These are phyloP conservation scores for Noctilio leporinus DNA, from an alignment of 2,113 vertebrate species.

Conservation along the genomic window DNA sequence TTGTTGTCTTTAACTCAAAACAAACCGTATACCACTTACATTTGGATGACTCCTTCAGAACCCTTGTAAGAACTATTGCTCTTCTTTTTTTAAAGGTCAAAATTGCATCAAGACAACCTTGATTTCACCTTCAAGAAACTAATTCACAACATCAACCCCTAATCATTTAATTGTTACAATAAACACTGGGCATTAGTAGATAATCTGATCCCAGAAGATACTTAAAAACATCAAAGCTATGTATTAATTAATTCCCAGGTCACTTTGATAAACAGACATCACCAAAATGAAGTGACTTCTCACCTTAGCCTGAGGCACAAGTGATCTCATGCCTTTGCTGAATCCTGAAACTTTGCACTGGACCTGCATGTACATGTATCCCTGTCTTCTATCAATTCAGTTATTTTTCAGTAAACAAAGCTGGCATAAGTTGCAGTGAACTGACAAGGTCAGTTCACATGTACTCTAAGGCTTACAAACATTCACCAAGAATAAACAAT, in stretches of 20 bases:
- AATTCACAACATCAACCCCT: background rate
- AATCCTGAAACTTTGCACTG: background rate
- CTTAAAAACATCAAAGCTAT: background rate
- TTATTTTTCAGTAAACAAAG: background rate
- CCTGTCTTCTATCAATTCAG: background rate
- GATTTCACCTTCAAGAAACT: background rate
- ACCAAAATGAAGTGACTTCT: background rate
- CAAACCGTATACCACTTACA: background rate
- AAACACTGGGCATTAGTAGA: background rate
- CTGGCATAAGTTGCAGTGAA: background rate
- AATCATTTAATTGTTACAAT: background rate
- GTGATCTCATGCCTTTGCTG: background rate
- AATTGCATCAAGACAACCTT: background rate
- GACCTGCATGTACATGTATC: rapidly evolving
- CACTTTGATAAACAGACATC: background rate
- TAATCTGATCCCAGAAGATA: background rate
- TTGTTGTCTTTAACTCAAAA: background rate
- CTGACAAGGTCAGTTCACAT: background rate
- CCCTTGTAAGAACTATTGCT: background rate
- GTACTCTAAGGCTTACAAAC: background rate
- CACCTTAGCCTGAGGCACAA: background rate
- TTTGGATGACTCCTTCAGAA: background rate
- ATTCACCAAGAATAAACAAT: background rate
- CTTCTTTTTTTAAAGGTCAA: background rate
- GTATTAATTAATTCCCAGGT: background rate